Conservation (phyloP, 1,140 invertebrate genomes). For the Drosophila kurseongensis region DNA sequence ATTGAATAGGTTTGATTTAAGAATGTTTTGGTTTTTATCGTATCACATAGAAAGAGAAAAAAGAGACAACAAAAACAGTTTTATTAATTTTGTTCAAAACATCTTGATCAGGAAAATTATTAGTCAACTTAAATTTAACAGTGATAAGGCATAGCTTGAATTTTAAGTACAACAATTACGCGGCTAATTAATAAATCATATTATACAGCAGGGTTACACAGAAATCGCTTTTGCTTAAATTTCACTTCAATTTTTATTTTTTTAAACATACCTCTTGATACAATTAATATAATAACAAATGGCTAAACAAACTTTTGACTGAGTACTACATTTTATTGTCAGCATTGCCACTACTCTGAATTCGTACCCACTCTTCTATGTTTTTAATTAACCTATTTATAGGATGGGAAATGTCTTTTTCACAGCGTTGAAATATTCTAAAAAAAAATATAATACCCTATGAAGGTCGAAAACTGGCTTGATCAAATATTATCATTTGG, state of each 20-base stretch:
- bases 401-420: no score
- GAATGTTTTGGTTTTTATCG: constrained; percentile 19
- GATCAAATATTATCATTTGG: no score
- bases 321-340: no score
- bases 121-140: constrained; percentile 15
- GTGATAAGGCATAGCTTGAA: not conserved
- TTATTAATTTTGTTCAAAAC: constrained; percentile 42
- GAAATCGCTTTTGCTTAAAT: not conserved
- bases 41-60: constrained; percentile 63
- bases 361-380: no score
- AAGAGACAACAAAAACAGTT: constrained; percentile 53
- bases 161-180: not conserved
- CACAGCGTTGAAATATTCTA: no score
- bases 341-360: no score
- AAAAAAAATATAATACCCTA: no score
- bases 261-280: no score
- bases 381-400: no score
- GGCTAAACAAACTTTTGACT: no score
- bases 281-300: no score
- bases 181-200: not conserved
- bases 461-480: no score
- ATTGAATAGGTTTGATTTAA: constrained; percentile 3
- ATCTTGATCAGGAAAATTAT: constrained; percentile 12
- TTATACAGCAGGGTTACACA: not conserved
- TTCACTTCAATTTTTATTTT: constrained; percentile 2